Evolutionary conservation across 2,888 invertebrate genomes (phyloP), one percentile per base, ranked within the genome.

Genomic region (Metacarcinus magister): DNA sequence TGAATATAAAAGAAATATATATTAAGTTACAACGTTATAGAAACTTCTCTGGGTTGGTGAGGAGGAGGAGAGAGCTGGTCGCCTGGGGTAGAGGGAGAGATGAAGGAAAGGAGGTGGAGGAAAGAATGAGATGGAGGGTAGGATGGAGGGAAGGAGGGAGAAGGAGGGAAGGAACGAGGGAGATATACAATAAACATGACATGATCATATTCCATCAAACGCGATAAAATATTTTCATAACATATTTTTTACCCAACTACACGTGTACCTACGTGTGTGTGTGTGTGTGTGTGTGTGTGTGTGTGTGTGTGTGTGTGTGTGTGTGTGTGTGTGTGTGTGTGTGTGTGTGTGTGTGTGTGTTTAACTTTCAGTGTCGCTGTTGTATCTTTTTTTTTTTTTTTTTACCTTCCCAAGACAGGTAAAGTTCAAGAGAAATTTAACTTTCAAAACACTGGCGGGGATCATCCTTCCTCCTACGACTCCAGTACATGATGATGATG

Each of bases 221-320:
- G 82, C 32, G 82, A 82, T 13, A 0, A 0, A 82, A 32, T 82
- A 10, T 82, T 82, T 7, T 82, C 13, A 10, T 13, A 13, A 82
- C 2, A 67, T 67, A 23, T 82, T 82, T 32, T 82, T 13, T 32
- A 0, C 28, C 32, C 28, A 67, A 67, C 23, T 67, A 23, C n/a
- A 23, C 3, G 4, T 67, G 67, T n/a, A 67, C 3, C 23, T 67
- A 82, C 32, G 13, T 13, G 23, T 32, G 82, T 32, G 13, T 82
- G 28, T 10, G 32, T 10, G 32, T 2, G 2, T 32, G 32, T 10
- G 32, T 2, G 32, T 10, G 32, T 10, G 82, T 67, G 67, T 67
- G 67, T 67, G 67, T 67, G 67, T 67, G 67, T 67, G 67, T 67
- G 67, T 67, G 67, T 67, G 67, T 67, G 67, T 67, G 67, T 67